A percentile compares a stretch with the other conserved stretches of the same genome.
Evolutionary conservation across 2,888 invertebrate species (phyloP).

Genomic region (Melinopterus prodromus): DNA sequence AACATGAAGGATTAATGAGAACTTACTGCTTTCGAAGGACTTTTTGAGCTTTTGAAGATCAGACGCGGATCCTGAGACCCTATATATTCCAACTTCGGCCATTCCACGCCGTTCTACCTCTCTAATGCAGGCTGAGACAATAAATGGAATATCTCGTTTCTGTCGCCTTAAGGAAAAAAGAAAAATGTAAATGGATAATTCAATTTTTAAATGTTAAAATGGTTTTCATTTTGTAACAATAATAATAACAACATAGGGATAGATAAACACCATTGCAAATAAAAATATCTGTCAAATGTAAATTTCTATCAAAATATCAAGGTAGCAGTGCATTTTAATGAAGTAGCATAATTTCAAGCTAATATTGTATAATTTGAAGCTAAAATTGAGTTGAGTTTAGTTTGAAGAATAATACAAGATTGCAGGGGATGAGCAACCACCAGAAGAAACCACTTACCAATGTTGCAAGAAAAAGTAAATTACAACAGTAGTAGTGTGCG

Average conservation of each 20-base stretch:
- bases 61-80: constrained; percentile 92
- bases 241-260: no score
- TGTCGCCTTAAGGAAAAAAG: constrained; percentile 67
- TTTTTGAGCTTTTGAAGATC: constrained; percentile 89
- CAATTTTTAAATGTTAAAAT: background rate
- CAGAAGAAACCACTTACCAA: no score
- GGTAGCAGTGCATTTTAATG: no score
- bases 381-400: no score
- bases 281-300: no score
- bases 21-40: constrained; percentile 91
- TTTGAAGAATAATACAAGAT: no score
- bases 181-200: constrained; percentile 28
- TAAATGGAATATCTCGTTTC: constrained; percentile 86
- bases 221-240: no score
- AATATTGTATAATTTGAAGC: no score
- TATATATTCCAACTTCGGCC: constrained; percentile 90
- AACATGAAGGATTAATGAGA: constrained; percentile 19
- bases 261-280: no score
- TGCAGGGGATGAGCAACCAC: no score
- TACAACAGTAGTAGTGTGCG: background rate
- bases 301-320: no score
- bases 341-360: no score
- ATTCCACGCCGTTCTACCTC: constrained; percentile 93
- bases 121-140: constrained; percentile 89
- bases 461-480: constrained; percentile 18